These are phyloP conservation scores for Alligator mississippiensis DNA, from an alignment of 2,113 vertebrate genomes.

Conservation along the genomic window DNA sequence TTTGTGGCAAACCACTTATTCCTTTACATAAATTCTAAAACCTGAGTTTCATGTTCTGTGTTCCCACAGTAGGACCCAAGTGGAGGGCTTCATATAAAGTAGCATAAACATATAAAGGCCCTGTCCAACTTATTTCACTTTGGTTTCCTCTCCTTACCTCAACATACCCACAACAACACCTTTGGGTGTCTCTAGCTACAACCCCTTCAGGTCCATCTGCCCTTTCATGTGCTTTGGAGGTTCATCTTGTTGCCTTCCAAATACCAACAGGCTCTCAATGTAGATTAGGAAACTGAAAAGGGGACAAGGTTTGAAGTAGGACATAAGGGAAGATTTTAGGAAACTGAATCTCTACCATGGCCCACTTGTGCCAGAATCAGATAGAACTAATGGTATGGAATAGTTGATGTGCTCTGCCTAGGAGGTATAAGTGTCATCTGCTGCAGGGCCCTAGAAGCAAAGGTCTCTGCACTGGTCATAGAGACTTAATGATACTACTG, in stretches of 20 bases:
- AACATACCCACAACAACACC: not conserved
- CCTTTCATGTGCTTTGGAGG: not conserved
- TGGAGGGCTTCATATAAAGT: not conserved
- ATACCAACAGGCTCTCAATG: not conserved
- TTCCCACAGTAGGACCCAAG: slow-evolving; percentile 14
- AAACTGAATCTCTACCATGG: not conserved
- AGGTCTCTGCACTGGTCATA: not conserved
- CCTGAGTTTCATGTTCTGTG: slow-evolving; percentile 6
- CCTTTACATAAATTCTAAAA: slow-evolving; percentile 16
- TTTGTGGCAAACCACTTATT: not conserved
- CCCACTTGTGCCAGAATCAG: not conserved
- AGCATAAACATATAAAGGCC: not conserved
- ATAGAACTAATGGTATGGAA: not conserved
- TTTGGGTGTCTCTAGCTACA: not conserved
- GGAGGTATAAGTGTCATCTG: not conserved
- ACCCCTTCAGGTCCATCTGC: not conserved
- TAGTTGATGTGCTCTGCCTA: slow-evolving; percentile 6
- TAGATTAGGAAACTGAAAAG: not conserved
- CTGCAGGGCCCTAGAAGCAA: not conserved
- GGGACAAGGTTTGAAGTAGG: not conserved
- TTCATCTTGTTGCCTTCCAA: not conserved
- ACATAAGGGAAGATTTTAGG: fast-evolving
- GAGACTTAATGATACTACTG: not conserved
- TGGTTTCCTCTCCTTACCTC: not conserved
- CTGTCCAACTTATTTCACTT: not conserved